Evolutionary conservation across 2,888 invertebrate genomes (phyloP), one percentile per base, ranked within the genome.

Genomic region (Helleia helle): DNA sequence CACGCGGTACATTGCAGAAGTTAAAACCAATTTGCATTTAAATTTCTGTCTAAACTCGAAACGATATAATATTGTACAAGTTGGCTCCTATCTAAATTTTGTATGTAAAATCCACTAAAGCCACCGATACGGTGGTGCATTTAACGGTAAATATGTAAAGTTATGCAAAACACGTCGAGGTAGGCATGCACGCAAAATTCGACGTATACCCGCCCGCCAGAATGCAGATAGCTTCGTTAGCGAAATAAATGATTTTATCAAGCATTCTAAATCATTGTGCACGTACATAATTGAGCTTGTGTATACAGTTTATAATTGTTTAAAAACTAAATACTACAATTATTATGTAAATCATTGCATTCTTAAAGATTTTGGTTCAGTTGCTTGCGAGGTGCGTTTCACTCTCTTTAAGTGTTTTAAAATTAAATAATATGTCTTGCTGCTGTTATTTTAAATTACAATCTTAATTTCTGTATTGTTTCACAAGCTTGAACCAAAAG

Each of bases 81-180:
- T 44, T 36, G 41, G 40, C 24, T 34, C 40, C 41, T 38, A 44
- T 48, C 36, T 47, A 40, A 40, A 46, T 50, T 31, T 43, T 42
- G 43, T 34, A 34, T 34, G 34, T 34, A 34, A 42, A 40, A 49
- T 46, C 38, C 37, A 45, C 59, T 57, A 63, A 65, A 69, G 65
- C 28, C 43, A 29, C 31, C 38, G 65, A 71, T 71, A 70, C 70
- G 55, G 51, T 49, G 55, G 47, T 59, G 65, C 62, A 63, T 67
- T 66, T 64, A 63, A 59, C 62, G 59, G 60, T 57, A 59, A 69
- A 69, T 69, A 73, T 71, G 75, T 62, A 71, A 76, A 80, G 63
- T 73, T 77, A 79, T 79, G 76, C 75, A 70, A 76, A 79, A 64
- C 60, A 64, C 59, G 55, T 54, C 57, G 56, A 55, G 51, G 54